Conservation (phyloP, 2,113 vertebrate species). For the Okapia johnstoni region DNA sequence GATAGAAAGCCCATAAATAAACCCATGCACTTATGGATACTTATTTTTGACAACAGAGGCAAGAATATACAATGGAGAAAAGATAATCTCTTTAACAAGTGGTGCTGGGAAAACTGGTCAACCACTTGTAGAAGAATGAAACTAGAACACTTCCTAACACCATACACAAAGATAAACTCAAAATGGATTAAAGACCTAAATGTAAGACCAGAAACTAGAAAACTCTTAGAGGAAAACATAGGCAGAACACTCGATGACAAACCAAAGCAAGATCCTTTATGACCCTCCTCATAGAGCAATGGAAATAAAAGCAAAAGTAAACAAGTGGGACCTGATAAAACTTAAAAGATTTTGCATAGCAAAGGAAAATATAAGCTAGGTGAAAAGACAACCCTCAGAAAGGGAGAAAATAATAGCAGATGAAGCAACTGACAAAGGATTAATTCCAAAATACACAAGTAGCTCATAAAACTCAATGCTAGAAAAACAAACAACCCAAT, state of each 20-base stretch:
- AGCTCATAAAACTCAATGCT: not conserved
- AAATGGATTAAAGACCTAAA: not conserved
- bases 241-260: not conserved
- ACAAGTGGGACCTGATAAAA: not conserved
- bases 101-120: not conserved
- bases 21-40: not conserved
- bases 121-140: not conserved
- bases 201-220: not conserved
- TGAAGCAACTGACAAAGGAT: not conserved
- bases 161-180: not conserved
- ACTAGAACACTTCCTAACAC: not conserved
- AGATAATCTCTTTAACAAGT: not conserved
- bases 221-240: not conserved
- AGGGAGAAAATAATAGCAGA: not conserved
- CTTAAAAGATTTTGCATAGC: not conserved
- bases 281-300: not conserved
- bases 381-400: not conserved
- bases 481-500: not conserved
- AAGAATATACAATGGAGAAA: not conserved
- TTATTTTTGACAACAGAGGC: not conserved
- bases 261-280: not conserved
- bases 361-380: not conserved
- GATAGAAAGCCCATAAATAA: not conserved
- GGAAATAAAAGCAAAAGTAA: not conserved
- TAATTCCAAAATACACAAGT: not conserved